Conservation (phyloP, 2,888 invertebrate genomes). For the Cerceris ruficornis region DNA sequence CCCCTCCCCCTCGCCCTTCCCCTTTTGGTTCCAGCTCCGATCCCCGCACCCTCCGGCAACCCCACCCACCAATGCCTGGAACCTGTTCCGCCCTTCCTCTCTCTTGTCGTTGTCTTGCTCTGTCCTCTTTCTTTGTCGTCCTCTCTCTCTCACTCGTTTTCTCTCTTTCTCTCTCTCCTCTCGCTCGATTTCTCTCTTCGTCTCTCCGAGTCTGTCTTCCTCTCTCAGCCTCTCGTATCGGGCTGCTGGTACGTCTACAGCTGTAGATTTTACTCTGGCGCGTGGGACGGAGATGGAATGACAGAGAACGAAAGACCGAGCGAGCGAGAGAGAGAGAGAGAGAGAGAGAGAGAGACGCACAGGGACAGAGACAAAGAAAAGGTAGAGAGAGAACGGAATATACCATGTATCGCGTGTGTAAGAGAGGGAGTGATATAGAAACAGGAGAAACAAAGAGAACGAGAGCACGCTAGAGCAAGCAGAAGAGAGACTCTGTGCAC, state of each 20-base stretch:
- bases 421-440: conserved; percentile 20
- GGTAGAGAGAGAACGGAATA: conserved; percentile 29
- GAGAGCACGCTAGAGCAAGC: conserved; percentile 38
- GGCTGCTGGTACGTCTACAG: conserved; percentile 55
- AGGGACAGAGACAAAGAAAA: conserved; percentile 26
- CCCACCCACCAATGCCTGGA: conserved; percentile 73
- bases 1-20: conserved; percentile 60
- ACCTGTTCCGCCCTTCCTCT: conserved; percentile 77
- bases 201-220: conserved; percentile 23
- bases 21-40: conserved; percentile 60
- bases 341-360: conserved; percentile 29
- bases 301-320: conserved; percentile 32
- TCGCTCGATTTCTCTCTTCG: conserved; percentile 15
- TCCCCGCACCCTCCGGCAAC: conserved; percentile 68
- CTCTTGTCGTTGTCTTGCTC: conserved; percentile 61
- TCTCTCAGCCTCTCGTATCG: conserved; percentile 36
- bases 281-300: conserved; percentile 45
- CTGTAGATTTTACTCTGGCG: conserved; percentile 57
- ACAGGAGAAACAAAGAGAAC: conserved; percentile 49
- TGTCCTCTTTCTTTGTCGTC: conserved; percentile 50
- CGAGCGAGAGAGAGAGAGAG: conserved; percentile 3
- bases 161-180: conserved; percentile 13
- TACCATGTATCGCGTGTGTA: conserved; percentile 11
- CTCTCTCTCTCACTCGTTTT: conserved; percentile 39
- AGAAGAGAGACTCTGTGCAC: conserved; percentile 72